Percentiles rank a stretch among this genome's conserved stretches.
Conservation (phyloP, 1,140 invertebrate species). For the Oryctes rhinoceros region DNA sequence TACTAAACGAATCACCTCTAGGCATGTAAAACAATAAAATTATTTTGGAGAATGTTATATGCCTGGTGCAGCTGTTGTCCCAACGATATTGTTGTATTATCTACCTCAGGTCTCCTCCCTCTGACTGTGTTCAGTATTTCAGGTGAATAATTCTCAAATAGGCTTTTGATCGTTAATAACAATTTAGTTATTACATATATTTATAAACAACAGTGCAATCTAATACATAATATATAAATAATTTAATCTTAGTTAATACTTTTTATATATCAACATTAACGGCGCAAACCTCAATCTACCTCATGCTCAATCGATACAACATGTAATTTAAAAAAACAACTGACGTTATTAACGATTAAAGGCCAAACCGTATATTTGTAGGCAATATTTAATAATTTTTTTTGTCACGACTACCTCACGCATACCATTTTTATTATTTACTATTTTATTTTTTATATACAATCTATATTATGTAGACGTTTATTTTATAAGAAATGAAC, state of each 20-base stretch:
- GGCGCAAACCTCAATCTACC: neutral
- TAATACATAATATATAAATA: conserved; percentile 27
- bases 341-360: conserved; percentile 8
- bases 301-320: neutral
- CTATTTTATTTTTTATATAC: conserved; percentile 39
- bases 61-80: conserved; percentile 34
- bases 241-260: conserved; percentile 14
- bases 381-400: conserved; percentile 43
- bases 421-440: conserved; percentile 44
- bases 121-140: conserved; percentile 39
- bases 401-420: conserved; percentile 43
- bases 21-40: neutral
- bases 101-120: conserved; percentile 16
- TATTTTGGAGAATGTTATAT: neutral
- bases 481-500: conserved; percentile 26
- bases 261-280: neutral
- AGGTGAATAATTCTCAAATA: conserved; percentile 39
- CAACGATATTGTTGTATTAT: conserved; percentile 36
- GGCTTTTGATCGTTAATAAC: conserved; percentile 19
- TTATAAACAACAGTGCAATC: conserved; percentile 38
- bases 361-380: conserved; percentile 5
- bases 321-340: neutral
- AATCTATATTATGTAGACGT: conserved; percentile 8
- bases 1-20: neutral
- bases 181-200: neutral